A percentile compares a stretch with the other conserved stretches of the same genome.
Conservation (phyloP, 2,888 invertebrate genomes). For the Brachycybe producta region DNA sequence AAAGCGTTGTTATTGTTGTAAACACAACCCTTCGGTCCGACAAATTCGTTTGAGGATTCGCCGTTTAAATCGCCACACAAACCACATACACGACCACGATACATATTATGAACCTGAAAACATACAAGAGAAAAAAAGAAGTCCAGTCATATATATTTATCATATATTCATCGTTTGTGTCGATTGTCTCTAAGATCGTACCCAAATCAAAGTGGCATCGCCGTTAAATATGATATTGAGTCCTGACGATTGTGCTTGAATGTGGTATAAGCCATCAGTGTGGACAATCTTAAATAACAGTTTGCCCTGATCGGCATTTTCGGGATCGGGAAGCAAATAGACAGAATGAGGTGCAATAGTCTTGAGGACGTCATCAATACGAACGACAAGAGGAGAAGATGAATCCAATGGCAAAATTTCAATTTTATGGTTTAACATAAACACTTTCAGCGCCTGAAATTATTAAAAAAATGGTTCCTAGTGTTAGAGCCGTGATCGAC, state of each 20-base stretch:
- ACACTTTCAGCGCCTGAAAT: slow-evolving; percentile 23
- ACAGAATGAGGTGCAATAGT: not conserved
- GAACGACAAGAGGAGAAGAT: slow-evolving; percentile 7
- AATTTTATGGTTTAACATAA: slow-evolving; percentile 22
- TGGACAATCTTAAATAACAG: slow-evolving; percentile 3
- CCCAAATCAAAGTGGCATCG: slow-evolving; percentile 14
- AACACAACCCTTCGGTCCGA: slow-evolving; percentile 22
- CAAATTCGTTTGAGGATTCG: slow-evolving; percentile 23
- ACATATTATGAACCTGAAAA: slow-evolving; percentile 22
- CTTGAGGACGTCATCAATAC: slow-evolving; percentile 11
- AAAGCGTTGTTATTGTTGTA: slow-evolving; percentile 10
- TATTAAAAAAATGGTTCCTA: not conserved
- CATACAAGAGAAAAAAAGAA: too few relatives aligned
- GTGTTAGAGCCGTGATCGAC: not conserved
- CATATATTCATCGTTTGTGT: not conserved
- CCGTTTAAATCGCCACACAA: slow-evolving; percentile 27
- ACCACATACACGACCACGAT: slow-evolving; percentile 25
- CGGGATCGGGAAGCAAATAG: slow-evolving; percentile 4
- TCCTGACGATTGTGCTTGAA: slow-evolving; percentile 12
- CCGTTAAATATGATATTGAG: slow-evolving; percentile 19
- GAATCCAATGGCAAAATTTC: slow-evolving; percentile 23
- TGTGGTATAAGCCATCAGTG: slow-evolving; percentile 10
- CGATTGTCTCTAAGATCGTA: slow-evolving; percentile 3
- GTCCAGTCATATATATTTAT: not conserved
- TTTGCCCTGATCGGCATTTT: not conserved